Evolutionary conservation across 2,797 vertebrate genomes (phyloP).

Genomic region (Sebastes taczanowskii): DNA sequence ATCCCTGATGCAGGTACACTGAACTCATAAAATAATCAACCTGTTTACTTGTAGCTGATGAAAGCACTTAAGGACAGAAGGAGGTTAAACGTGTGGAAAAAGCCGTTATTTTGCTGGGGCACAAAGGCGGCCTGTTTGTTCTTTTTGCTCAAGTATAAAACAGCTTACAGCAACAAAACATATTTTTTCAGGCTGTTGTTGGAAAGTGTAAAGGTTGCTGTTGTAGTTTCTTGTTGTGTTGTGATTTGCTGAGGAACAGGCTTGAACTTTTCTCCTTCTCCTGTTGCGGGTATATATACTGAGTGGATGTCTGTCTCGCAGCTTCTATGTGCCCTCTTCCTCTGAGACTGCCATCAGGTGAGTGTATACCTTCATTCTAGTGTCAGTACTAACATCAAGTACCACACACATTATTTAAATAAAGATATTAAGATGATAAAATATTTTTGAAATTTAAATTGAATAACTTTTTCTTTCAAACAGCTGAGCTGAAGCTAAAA

Average conservation of each 20-base stretch:
- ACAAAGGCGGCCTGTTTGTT: not conserved
- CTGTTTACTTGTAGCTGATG: not conserved
- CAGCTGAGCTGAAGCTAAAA: not conserved
- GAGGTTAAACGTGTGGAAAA: not conserved
- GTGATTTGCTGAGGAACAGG: constrained; percentile 46
- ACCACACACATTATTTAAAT: too few species aligned
- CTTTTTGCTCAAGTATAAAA: not conserved
- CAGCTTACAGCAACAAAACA: constrained; percentile 11
- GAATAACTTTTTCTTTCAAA: not conserved
- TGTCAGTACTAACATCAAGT: not conserved
- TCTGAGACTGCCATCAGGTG: constrained; percentile 34
- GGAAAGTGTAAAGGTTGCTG: not conserved
- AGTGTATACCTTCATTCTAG: not conserved
- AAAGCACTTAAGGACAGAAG: not conserved
- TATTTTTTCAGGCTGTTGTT: not conserved
- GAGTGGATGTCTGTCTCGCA: not conserved
- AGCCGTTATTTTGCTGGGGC: not conserved
- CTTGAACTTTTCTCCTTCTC: not conserved
- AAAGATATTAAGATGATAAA: not conserved
- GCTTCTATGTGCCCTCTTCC: not conserved
- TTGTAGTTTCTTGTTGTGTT: constrained; percentile 14
- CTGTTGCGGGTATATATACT: constrained; percentile 52
- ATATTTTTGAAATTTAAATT: not conserved
- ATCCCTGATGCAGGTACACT: not conserved
- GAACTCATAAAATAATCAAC: not conserved